These are phyloP conservation scores for Conus ventricosus DNA, from an alignment of 1,140 invertebrate genomes.

Conservation along the genomic window DNA sequence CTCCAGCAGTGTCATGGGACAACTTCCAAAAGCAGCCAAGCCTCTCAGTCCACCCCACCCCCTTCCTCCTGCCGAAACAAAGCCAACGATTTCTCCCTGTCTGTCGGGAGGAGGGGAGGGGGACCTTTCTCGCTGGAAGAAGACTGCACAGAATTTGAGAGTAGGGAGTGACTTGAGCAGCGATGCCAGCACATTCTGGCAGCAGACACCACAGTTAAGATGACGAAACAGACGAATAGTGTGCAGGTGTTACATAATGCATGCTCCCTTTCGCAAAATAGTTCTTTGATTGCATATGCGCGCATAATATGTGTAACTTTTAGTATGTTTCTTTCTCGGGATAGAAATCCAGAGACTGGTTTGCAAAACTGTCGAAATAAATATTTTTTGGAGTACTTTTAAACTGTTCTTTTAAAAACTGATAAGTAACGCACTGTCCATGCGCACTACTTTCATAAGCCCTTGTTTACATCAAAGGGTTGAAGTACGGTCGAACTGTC, in stretches of 20 bases:
- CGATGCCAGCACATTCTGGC: slow-evolving; percentile 8
- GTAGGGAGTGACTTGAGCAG: not conserved
- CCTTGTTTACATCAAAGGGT: not conserved
- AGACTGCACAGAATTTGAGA: slow-evolving; percentile 2
- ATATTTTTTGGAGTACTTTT: not conserved
- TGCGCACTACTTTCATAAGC: slow-evolving; percentile 13
- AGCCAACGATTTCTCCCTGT: not conserved
- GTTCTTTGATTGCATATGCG: slow-evolving; percentile 29
- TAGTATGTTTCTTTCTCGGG: not conserved
- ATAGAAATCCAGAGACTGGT: not conserved
- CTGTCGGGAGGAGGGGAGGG: not conserved
- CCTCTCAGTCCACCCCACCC: not conserved
- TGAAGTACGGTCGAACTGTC: slow-evolving; percentile 30
- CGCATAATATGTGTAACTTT: slow-evolving; percentile 29
- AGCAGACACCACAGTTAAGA: not conserved
- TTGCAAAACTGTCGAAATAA: not conserved
- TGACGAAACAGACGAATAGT: slow-evolving; percentile 23
- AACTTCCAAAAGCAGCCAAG: not conserved
- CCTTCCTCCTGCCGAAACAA: not conserved
- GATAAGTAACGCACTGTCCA: not conserved
- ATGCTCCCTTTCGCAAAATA: slow-evolving; percentile 34
- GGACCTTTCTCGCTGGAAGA: too few species aligned
- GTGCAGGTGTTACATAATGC: slow-evolving; percentile 35
- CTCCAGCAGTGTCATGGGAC: not conserved
- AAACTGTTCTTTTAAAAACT: not conserved